phyloP scores from a whole-genome alignment of 2,797 vertebrate species.

The Sebastes minor region DNA sequence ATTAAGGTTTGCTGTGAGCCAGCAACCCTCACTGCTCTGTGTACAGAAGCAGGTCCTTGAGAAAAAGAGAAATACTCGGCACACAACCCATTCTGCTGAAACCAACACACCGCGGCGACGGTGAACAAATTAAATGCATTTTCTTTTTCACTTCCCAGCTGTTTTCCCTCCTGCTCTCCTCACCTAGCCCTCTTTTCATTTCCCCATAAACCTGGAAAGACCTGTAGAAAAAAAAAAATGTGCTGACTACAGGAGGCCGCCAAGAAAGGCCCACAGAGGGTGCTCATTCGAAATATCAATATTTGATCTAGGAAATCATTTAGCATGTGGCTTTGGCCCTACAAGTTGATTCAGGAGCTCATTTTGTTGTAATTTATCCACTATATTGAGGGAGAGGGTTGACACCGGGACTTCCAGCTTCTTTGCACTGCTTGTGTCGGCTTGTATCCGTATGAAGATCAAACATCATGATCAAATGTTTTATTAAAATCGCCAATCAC shows the following conservation, averaged over 20 bases:
- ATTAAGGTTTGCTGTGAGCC: conserved; percentile 80
- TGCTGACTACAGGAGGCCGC: conserved; percentile 59
- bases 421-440: not conserved
- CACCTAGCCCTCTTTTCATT: conserved; percentile 12
- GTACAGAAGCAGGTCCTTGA: conserved; percentile 72
- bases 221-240: conserved; percentile 12
- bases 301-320: conserved; percentile 72
- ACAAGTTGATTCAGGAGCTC: conserved; percentile 43
- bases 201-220: conserved; percentile 30
- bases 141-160: conserved; percentile 29
- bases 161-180: conserved; percentile 11
- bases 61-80: conserved; percentile 69
- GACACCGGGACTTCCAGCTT: conserved; percentile 15
- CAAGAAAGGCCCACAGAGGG: conserved; percentile 39
- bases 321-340: conserved; percentile 31
- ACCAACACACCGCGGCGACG: conserved; percentile 35
- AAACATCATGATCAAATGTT: conserved; percentile 20
- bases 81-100: conserved; percentile 65
- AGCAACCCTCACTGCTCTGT: conserved; percentile 61
- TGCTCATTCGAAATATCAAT: conserved; percentile 70
- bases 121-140: conserved; percentile 72
- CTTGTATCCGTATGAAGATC: conserved; percentile 12
- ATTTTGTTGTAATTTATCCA: conserved; percentile 47
- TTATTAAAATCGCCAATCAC: not conserved
- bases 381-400: conserved; percentile 22